phyloP scores from a whole-genome alignment of 2,888 invertebrate species.

The Toxonevra muliebris region DNA sequence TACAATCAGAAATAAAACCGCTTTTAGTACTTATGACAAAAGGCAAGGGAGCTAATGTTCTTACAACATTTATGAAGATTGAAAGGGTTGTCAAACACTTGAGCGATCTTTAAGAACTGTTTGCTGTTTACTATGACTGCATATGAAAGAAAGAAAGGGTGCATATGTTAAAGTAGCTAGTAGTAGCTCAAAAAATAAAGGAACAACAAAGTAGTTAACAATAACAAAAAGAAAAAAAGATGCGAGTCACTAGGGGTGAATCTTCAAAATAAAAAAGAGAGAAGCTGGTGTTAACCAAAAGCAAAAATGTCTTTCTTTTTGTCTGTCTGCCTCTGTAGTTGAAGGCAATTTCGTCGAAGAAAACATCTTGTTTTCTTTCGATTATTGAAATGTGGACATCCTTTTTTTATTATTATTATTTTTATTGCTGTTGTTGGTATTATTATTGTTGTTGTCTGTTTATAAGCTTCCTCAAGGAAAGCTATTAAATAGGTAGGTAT shows the following conservation, averaged over 20 bases:
- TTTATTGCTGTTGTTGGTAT: conserved; percentile 14
- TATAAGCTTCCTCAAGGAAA: too few species aligned
- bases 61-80: conserved; percentile 60
- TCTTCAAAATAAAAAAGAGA: conserved; percentile 1
- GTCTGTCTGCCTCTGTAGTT: not conserved
- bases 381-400: conserved; percentile 39
- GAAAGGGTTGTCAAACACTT: conserved; percentile 57
- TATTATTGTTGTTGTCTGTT: too few species aligned
- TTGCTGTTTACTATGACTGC: not conserved
- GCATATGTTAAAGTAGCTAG: conserved; percentile 24
- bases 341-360: conserved; percentile 1
- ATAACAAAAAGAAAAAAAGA: not conserved
- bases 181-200: not conserved
- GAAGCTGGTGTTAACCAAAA: conserved; percentile 5
- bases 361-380: conserved; percentile 36
- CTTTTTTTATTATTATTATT: conserved; percentile 17
- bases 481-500: too few species aligned
- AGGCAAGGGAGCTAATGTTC: conserved; percentile 23
- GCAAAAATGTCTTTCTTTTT: not conserved
- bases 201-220: not conserved
- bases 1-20: conserved; percentile 15
- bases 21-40: not conserved
- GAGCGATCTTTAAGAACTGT: not conserved
- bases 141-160: conserved; percentile 21
- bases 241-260: not conserved